Conservation (phyloP, 2,888 invertebrate species). For the Hermodice carunculata region DNA sequence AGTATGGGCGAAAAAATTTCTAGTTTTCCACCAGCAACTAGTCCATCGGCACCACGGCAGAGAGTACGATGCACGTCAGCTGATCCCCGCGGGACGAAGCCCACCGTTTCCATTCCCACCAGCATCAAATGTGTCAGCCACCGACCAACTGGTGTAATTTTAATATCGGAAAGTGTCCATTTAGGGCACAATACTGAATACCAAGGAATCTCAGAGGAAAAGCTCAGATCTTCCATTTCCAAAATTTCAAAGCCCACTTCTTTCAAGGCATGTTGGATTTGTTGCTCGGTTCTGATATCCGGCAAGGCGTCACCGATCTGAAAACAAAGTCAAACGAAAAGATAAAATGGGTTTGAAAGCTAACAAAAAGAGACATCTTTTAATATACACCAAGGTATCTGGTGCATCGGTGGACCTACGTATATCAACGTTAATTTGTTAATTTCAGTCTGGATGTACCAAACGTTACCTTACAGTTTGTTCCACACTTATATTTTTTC, state of each 20-base stretch:
- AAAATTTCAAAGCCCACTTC: conserved; percentile 35
- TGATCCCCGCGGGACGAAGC: conserved; percentile 34
- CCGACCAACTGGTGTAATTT: conserved; percentile 32
- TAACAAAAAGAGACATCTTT: too few species aligned
- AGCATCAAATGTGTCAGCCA: conserved; percentile 34
- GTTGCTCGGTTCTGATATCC: conserved; percentile 19
- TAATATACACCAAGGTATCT: too few species aligned
- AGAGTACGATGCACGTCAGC: conserved; percentile 32
- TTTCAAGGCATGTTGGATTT: conserved; percentile 12
- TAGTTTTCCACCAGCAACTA: conserved; percentile 29
- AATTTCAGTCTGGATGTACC: too few species aligned
- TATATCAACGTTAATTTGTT: too few species aligned
- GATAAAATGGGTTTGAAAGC: too few species aligned
- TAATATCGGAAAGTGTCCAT: conserved; percentile 32
- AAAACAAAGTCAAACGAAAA: not conserved
- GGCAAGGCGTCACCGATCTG: conserved; percentile 39
- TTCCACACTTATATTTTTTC: too few species aligned
- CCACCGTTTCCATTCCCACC: conserved; percentile 29
- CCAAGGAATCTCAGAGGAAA: conserved; percentile 32
- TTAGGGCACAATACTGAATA: conserved; percentile 24
- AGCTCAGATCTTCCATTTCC: conserved; percentile 31
- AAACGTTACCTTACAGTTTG: too few species aligned
- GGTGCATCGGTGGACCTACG: too few species aligned
- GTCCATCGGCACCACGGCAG: conserved; percentile 33
- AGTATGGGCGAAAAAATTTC: conserved; percentile 39